A percentile compares a stretch with the other conserved stretches of the same genome.
These are phyloP conservation scores for Phasianus colchicus DNA, from an alignment of 2,113 vertebrate species.

Conservation along the genomic window DNA sequence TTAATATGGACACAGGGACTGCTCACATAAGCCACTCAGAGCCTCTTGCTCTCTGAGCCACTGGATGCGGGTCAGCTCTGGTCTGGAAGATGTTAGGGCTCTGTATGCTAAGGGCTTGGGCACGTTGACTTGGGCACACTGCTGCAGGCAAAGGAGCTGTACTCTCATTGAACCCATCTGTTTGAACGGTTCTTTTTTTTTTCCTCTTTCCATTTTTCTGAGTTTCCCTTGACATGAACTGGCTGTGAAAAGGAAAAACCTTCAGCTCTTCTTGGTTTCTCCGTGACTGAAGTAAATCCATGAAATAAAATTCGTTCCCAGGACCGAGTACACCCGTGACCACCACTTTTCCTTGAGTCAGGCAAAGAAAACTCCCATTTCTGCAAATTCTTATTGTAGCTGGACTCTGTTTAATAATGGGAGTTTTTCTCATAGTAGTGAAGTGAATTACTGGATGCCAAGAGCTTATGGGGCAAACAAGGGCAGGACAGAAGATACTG, in stretches of 20 bases:
- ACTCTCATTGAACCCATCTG: neutral
- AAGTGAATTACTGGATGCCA: neutral
- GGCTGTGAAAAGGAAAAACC: neutral
- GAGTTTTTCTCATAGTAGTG: neutral
- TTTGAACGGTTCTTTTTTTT: constrained; percentile 6
- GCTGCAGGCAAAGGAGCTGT: constrained; percentile 35
- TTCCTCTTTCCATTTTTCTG: neutral
- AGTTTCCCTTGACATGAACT: neutral
- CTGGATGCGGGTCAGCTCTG: neutral
- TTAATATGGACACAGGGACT: neutral
- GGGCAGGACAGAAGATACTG: neutral
- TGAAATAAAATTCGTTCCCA: neutral
- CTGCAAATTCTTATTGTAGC: neutral
- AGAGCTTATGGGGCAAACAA: neutral
- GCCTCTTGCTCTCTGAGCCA: neutral
- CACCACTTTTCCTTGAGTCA: neutral
- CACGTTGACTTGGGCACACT: neutral
- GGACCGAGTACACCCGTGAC: neutral
- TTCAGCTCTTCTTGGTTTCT: neutral
- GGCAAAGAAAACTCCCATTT: neutral
- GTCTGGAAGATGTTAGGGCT: constrained; percentile 29
- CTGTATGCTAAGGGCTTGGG: constrained; percentile 30
- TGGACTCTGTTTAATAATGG: neutral
- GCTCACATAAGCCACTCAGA: neutral
- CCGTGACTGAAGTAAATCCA: neutral